Base-by-base conservation (phyloP, 2,888 invertebrate genomes). In the Dasypogon diadema region DNA sequence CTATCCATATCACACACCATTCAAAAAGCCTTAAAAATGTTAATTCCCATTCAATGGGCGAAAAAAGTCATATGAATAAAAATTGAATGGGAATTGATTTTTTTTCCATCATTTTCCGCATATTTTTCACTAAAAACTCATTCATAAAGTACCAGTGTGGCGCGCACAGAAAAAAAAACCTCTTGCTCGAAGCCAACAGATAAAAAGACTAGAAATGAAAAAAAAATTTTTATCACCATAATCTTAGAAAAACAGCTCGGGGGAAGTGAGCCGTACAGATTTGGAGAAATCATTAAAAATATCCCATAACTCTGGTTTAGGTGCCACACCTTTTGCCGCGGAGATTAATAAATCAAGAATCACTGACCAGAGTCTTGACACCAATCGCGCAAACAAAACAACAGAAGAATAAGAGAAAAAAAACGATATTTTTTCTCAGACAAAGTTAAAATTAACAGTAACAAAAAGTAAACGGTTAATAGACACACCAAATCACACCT, bases 291-390 rank as follows among this genome's bases (percentile, higher is more conserved):
- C 21, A 51, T 51, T 51, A 2, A 51, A 51, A 51, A n/a, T 51
- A 14, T 51, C 16, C 18, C 51, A 51, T 51, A 51, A 51, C 51
- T 51, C 51, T 51, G 51, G 18, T 21, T 51, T 51, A 51, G 21
- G 8, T 16, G 16, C 51, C 51, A 51, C 51, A 51, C 51, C 51
- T 51, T 51, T 12, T 51, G 21, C n/a, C 2, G 6, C 22, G n/a
- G 16, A 42, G 3, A 16, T 16, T 16, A 51, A 51, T 51, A 51
- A 51, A 51, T 51, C 51, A 51, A 51, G 51, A 14, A 8, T 8
- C 18, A 21, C 18, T 21, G 51, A 51, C 21, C 51, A 21, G 30
- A 30, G 3, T 51, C 51, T 51, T 51, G 51, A 51, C 51, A 51
- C 51, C 51, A 21, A 51, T 51, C 16, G 51, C 14, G n/a, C n/a